phyloP scores from a whole-genome alignment of 2,113 vertebrate genomes.

The Bambusicola thoracicus region DNA sequence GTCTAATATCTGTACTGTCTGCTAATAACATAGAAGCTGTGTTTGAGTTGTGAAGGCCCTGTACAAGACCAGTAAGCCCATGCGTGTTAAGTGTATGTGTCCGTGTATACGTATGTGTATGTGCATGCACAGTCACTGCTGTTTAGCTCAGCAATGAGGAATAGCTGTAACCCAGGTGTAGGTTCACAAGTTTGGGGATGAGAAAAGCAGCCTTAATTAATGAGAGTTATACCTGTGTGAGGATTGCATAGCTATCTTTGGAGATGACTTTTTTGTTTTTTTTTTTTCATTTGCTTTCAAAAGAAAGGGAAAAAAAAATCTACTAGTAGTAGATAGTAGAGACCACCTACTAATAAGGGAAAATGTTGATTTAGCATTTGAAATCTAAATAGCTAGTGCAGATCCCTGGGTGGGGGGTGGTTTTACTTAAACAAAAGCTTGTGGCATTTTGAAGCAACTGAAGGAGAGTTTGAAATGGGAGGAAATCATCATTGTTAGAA shows the following conservation, averaged over 20 bases:
- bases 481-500: neutral
- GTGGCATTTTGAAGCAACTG: neutral
- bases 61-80: neutral
- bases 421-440: neutral
- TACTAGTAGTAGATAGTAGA: no score
- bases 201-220: neutral
- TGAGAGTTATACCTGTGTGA: neutral
- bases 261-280: neutral
- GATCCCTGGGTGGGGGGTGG: neutral
- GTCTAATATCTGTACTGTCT: neutral
- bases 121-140: neutral
- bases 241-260: neutral
- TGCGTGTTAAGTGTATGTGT: neutral
- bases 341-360: neutral
- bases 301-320: no score
- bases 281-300: neutral
- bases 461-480: neutral
- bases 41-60: neutral
- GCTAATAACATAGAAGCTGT: neutral
- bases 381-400: neutral
- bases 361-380: conserved; percentile 27
- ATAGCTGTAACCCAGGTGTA: neutral
- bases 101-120: neutral
- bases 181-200: neutral
- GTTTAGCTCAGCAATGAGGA: neutral